Conservation (phyloP, 1,140 invertebrate species). For the Lepidostoma basale region DNA sequence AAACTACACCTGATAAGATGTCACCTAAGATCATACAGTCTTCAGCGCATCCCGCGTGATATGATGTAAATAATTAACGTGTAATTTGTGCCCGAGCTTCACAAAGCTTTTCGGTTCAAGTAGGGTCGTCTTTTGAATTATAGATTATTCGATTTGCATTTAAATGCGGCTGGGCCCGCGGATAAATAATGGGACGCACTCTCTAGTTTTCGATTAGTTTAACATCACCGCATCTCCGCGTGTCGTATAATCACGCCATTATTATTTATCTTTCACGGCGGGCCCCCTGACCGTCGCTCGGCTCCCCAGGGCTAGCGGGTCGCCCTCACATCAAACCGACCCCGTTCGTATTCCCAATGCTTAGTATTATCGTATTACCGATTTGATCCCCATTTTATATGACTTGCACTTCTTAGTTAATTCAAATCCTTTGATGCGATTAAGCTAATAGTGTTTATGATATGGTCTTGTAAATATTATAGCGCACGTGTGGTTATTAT, state of each 20-base stretch:
- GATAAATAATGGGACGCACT: slow-evolving; percentile 39
- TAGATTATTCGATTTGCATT: slow-evolving; percentile 39
- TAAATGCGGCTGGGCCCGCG: slow-evolving; percentile 25
- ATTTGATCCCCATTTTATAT: too few species aligned
- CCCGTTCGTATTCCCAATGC: too few species aligned
- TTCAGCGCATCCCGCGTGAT: slow-evolving; percentile 11
- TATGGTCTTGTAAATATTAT: too few species aligned
- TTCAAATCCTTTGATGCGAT: too few species aligned
- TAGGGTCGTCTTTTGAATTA: slow-evolving; percentile 28
- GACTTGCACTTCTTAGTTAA: too few species aligned
- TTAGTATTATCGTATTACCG: too few species aligned
- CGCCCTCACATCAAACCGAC: too few species aligned
- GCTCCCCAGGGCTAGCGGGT: too few species aligned
- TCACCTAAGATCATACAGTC: slow-evolving; percentile 2
- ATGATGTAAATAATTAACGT: slow-evolving; percentile 12
- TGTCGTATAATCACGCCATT: slow-evolving; percentile 39
- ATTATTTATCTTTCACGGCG: slow-evolving; percentile 36
- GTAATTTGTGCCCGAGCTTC: slow-evolving; percentile 22
- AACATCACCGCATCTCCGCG: slow-evolving; percentile 32
- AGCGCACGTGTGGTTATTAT: too few species aligned
- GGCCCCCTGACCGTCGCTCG: slow-evolving; percentile 5
- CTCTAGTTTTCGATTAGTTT: slow-evolving; percentile 45
- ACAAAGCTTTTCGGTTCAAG: slow-evolving; percentile 20
- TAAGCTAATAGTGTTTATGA: too few species aligned
- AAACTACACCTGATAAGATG: too few species aligned